phyloP scores from a whole-genome alignment of 2,888 invertebrate genomes.

The Rhyacophila evoluta region DNA sequence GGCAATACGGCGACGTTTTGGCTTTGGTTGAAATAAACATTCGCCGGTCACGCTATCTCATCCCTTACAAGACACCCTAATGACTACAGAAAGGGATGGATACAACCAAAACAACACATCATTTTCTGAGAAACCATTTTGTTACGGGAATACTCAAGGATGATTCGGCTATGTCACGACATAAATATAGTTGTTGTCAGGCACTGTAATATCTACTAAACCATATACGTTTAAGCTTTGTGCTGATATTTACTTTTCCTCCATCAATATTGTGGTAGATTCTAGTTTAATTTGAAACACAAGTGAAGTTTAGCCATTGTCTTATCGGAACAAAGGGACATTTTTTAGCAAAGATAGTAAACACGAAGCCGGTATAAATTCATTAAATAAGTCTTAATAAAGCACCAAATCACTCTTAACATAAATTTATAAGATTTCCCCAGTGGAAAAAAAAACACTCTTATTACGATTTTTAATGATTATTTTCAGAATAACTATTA shows the following conservation, averaged over 20 bases:
- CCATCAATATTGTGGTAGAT: neutral
- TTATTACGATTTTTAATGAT: too few relatives aligned
- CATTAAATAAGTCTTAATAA: too few relatives aligned
- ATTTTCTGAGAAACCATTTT: slow-evolving; percentile 44
- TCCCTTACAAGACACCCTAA: slow-evolving; percentile 35
- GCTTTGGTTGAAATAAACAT: slow-evolving; percentile 31
- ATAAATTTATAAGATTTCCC: too few relatives aligned
- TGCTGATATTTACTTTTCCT: neutral
- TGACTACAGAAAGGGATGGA: slow-evolving; percentile 38
- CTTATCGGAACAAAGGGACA: too few relatives aligned
- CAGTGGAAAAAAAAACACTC: too few relatives aligned
- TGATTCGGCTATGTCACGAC: slow-evolving; percentile 36
- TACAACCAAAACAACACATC: slow-evolving; percentile 47
- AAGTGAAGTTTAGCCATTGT: neutral
- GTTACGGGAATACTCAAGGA: slow-evolving; percentile 40
- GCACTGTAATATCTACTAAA: neutral
- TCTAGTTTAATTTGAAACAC: neutral
- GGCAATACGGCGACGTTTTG: slow-evolving; percentile 37
- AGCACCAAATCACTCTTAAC: too few relatives aligned
- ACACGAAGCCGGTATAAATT: too few relatives aligned
- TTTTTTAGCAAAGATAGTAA: too few relatives aligned
- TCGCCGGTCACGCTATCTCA: slow-evolving; percentile 45
- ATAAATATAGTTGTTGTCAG: neutral
- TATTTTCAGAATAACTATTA: too few relatives aligned
- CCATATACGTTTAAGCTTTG: neutral